Percentiles rank a stretch among this genome's conserved stretches.
Evolutionary conservation across 1,140 invertebrate genomes (phyloP).

Genomic region (Ooceraea biroi): DNA sequence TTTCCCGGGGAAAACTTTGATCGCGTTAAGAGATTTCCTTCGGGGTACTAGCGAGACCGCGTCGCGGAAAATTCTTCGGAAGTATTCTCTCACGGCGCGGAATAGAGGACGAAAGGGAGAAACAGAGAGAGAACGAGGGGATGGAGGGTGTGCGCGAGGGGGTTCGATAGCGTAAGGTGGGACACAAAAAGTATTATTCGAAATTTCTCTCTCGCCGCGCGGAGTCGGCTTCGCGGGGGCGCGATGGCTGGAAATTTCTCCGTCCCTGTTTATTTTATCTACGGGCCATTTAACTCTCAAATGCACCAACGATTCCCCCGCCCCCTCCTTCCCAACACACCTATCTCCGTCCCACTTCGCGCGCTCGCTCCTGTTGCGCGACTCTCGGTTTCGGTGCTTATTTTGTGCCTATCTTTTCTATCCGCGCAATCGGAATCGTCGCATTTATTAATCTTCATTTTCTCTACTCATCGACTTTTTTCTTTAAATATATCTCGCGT

Average conservation of each 20-base stretch:
- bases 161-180: constrained; percentile 51
- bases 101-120: constrained; percentile 1
- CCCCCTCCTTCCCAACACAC: too few relatives aligned
- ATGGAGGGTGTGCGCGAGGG: neutral
- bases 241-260: constrained; percentile 32
- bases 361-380: constrained; percentile 42
- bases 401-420: constrained; percentile 33
- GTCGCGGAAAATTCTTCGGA: constrained; percentile 62
- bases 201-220: neutral
- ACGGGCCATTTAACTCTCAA: constrained; percentile 80
- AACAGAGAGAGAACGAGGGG: constrained; percentile 11
- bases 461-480: neutral
- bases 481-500: neutral
- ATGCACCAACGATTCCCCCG: constrained; percentile 73
- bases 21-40: constrained; percentile 70
- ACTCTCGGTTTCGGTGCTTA: constrained; percentile 11
- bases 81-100: constrained; percentile 56
- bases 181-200: constrained; percentile 65
- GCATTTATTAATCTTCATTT: neutral
- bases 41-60: constrained; percentile 53
- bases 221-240: neutral
- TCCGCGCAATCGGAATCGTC: neutral
- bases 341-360: constrained; percentile 46
- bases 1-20: constrained; percentile 63
- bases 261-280: constrained; percentile 74